A percentile compares a stretch with the other conserved stretches of the same genome.
Evolutionary conservation across 1,140 invertebrate genomes (phyloP).

Genomic region (Bombyx mandarina): DNA sequence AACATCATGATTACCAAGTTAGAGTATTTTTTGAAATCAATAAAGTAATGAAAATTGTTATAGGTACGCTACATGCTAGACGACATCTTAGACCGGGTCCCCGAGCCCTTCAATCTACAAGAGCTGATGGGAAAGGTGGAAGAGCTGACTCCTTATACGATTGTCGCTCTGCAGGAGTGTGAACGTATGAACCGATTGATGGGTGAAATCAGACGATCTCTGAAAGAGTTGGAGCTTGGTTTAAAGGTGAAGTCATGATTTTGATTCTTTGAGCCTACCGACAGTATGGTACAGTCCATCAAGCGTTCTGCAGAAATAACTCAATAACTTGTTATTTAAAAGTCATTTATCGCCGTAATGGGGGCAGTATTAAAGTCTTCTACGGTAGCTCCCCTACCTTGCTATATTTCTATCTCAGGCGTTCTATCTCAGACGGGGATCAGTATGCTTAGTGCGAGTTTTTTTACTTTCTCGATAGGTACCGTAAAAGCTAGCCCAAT

Average conservation of each 20-base stretch:
- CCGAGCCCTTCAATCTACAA: conserved; percentile 88
- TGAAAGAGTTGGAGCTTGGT: conserved; percentile 89
- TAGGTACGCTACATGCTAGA: conserved; percentile 86
- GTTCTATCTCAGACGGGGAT: too few species aligned
- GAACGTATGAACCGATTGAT: conserved; percentile 94
- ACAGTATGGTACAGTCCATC: too few species aligned
- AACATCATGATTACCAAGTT: neutral
- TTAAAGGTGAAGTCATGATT: conserved; percentile 76
- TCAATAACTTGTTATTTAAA: too few species aligned
- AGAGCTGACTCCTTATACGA: conserved; percentile 91
- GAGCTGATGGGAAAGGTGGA: conserved; percentile 91
- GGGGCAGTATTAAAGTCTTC: too few species aligned
- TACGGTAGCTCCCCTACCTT: too few species aligned
- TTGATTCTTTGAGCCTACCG: conserved; percentile 43
- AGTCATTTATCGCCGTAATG: too few species aligned
- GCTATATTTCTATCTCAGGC: too few species aligned
- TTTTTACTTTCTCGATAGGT: too few species aligned
- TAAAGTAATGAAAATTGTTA: conserved; percentile 8
- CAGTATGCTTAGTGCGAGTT: too few species aligned
- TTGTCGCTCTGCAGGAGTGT: conserved; percentile 95
- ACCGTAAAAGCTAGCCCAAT: too few species aligned
- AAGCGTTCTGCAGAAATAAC: too few species aligned
- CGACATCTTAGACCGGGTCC: conserved; percentile 90
- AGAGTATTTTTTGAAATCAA: neutral
- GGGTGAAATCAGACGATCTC: conserved; percentile 82